Base-by-base conservation (phyloP, 2,113 vertebrate genomes). In the Bungarus multicinctus region DNA sequence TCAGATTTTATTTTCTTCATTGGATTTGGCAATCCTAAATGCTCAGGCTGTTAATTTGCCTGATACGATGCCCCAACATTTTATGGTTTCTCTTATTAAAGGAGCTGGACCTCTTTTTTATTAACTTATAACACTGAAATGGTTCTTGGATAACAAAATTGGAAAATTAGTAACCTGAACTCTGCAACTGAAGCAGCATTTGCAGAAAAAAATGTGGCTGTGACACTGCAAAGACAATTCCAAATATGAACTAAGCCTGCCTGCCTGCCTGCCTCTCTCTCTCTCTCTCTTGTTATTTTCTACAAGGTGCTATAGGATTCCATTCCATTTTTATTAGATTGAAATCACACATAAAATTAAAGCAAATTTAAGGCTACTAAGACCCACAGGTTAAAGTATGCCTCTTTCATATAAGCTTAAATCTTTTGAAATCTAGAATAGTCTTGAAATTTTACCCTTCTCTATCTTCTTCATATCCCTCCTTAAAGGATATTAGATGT, bases 111-210 rank as follows among this genome's bases (percentile, higher is more conserved):
- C 91, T 94, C 81, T 96, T 81, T 85, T 96, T 97, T 96, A 96
- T 95, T 97, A 95, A 95, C 93, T 95, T 96, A 96, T 94, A 97
- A 97, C 97, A 94, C 2, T 90, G 94, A 90, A 34, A 93, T 93
- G 96, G 50, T 9, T 96, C 97, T 96, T 96, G 90, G 92, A 96
- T 93, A 95, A 94, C 96, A 93, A 58, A 94, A 30, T 89, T 97
- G 94, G 94, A 96, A 97, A 96, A 88, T 89, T 89, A 43, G 93
- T 96, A 95, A 97, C 94, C 92, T 95, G 94, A 97, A 95, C 94
- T 94, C 88, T 81, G 53, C 85, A 90, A 92, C 30, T 93, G 91
- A 95, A 93, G 94, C 90, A 93, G 87, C 95, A 93, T 90, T 94
- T 95, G 60, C 43, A 95, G 94, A 94, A 90, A 90, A 93, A 93